Percentiles rank a stretch among this genome's conserved stretches.
These are phyloP conservation scores for Scarus forsteni DNA, from an alignment of 2,797 vertebrate species.

Conservation along the genomic window DNA sequence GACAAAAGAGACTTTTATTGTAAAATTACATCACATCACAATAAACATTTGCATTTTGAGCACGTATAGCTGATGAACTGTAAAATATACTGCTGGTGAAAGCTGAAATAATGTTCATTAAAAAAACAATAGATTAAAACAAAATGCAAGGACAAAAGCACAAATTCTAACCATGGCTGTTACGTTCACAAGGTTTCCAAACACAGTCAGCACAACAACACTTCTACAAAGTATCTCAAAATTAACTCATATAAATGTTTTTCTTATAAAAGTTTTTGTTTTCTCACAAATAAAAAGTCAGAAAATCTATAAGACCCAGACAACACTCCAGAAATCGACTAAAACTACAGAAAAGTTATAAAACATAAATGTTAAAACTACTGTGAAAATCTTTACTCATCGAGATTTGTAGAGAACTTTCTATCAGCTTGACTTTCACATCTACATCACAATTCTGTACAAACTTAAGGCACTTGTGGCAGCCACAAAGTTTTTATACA, in stretches of 20 bases:
- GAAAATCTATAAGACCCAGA: slow-evolving; percentile 16
- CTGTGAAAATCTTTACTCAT: slow-evolving; percentile 14
- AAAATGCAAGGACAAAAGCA: slow-evolving; percentile 6
- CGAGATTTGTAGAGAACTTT: slow-evolving; percentile 13
- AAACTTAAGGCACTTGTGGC: slow-evolving; percentile 80
- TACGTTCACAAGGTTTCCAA: slow-evolving; percentile 8
- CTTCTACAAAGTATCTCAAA: slow-evolving; percentile 5
- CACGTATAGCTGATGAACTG: slow-evolving; percentile 32
- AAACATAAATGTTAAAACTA: slow-evolving; percentile 6
- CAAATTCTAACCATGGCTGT: background rate
- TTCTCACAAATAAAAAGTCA: slow-evolving; percentile 31
- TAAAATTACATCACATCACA: slow-evolving; percentile 63
- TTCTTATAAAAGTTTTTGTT: slow-evolving; percentile 18
- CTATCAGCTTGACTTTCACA: slow-evolving; percentile 25
- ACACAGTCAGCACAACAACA: slow-evolving; percentile 2
- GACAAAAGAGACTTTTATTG: slow-evolving; percentile 70
- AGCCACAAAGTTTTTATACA: slow-evolving; percentile 71
- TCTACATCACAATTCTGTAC: slow-evolving; percentile 65
- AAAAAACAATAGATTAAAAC: background rate
- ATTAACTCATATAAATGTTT: slow-evolving; percentile 33
- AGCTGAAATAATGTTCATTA: slow-evolving; percentile 16
- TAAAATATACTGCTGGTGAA: slow-evolving; percentile 57
- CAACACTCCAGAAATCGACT: slow-evolving; percentile 1
- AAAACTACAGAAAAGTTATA: slow-evolving; percentile 15
- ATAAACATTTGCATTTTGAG: slow-evolving; percentile 35